These are phyloP conservation scores for Paracanthobrama guichenoti DNA, from an alignment of 2,113 vertebrate genomes.

Conservation along the genomic window DNA sequence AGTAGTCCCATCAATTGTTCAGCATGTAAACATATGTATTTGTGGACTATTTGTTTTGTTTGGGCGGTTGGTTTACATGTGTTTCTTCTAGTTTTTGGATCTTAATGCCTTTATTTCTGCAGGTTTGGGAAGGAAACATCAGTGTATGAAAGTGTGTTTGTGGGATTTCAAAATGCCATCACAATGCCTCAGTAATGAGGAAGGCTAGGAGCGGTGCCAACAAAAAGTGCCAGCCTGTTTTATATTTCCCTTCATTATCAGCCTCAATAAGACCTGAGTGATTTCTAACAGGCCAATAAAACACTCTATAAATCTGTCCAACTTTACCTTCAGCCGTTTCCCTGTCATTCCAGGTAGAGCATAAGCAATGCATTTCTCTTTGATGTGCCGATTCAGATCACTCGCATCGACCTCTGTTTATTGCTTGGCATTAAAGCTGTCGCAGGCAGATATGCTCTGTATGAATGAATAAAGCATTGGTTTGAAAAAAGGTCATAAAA, in stretches of 20 bases:
- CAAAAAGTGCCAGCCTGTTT: conserved; percentile 19
- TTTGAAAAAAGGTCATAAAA: background rate
- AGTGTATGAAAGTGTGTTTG: background rate
- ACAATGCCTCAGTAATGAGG: conserved; percentile 16
- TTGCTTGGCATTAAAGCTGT: conserved; percentile 29
- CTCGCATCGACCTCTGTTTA: conserved; percentile 15
- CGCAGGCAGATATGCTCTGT: background rate
- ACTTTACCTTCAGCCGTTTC: conserved; percentile 19
- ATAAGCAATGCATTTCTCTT: conserved; percentile 36
- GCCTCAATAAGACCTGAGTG: conserved; percentile 61
- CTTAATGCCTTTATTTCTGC: background rate
- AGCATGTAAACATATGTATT: conserved; percentile 1
- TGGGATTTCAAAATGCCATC: conserved; percentile 12
- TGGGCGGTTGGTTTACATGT: background rate
- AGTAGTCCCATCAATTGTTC: background rate
- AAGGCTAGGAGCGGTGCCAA: conserved; percentile 7
- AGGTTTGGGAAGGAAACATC: background rate
- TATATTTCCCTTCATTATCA: conserved; percentile 37
- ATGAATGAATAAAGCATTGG: background rate
- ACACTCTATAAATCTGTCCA: conserved; percentile 64
- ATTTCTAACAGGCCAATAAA: conserved; percentile 61
- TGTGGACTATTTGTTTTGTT: conserved; percentile 1
- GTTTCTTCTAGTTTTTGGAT: background rate
- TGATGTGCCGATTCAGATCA: conserved; percentile 38
- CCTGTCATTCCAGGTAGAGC: background rate